Conservation (phyloP, 2,888 invertebrate species). For the Hipparchia semele region DNA sequence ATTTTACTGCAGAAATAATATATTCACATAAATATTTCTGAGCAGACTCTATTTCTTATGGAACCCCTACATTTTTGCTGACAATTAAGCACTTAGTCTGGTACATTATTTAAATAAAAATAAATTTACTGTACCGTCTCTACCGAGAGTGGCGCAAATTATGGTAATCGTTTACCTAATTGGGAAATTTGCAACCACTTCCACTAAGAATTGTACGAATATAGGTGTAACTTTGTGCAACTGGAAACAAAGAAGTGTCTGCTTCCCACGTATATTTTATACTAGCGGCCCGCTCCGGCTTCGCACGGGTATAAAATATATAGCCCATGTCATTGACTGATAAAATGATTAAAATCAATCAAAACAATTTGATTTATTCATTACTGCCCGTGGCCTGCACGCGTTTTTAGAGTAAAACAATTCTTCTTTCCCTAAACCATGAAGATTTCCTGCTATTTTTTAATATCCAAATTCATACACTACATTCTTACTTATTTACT, state of each 20-base stretch:
- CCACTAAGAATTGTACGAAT: constrained; percentile 19
- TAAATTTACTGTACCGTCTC: constrained; percentile 1
- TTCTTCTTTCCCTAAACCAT: too few species aligned
- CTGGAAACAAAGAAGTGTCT: not conserved
- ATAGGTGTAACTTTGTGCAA: constrained; percentile 14
- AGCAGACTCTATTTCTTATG: not conserved
- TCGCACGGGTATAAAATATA: too few species aligned
- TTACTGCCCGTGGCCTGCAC: too few species aligned
- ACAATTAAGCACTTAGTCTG: constrained; percentile 7
- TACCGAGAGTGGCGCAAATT: constrained; percentile 23
- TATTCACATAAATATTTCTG: constrained; percentile 5
- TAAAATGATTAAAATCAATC: too few species aligned
- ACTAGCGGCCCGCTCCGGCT: too few species aligned
- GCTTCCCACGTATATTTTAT: constrained; percentile 6
- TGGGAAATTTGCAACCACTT: constrained; percentile 24
- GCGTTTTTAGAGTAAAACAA: too few species aligned
- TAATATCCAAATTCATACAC: too few species aligned
- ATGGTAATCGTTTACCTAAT: constrained; percentile 31
- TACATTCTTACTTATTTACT: too few species aligned
- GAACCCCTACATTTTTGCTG: constrained; percentile 8
- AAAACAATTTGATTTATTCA: too few species aligned
- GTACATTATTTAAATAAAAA: constrained; percentile 11
- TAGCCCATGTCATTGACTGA: too few species aligned
- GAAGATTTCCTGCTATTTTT: too few species aligned
- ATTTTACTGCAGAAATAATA: not conserved